Evolutionary conservation across 2,113 vertebrate species (phyloP), one percentile per base, ranked within the genome.

Genomic region (Speoplatyrhinus poulsoni): DNA sequence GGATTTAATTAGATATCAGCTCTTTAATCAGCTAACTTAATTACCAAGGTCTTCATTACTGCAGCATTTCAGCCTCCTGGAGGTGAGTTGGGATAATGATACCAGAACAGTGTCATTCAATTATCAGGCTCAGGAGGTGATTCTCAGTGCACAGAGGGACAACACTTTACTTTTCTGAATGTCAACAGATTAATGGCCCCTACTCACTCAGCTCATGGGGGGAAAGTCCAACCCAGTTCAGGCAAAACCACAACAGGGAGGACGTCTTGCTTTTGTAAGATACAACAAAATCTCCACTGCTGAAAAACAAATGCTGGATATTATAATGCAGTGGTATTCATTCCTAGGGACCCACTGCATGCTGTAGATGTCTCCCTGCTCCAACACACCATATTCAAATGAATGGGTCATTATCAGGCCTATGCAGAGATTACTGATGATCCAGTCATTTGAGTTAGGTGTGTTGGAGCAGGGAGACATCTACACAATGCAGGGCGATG

Each of bases 1-100:
- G 62, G 81, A 82, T 83, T 81, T 76, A 89, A 89, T 86, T 85
- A 88, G 81, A 77, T 26, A 76, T 81, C 70, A 85, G 57, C n/a
- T 80, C 64, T 62, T 65, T 80, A 81, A 80, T 91, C 70, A 81
- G 70, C 75, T 69, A 76, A 85, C 70, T 75, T 86, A 81, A 87
- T 89, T 86, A 87, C 69, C 75, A 62, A 76, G 76, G 81, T 69
- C 79, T 81, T 84, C 70, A 76, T 85, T 83, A 90, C 36, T 75
- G 62, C 71, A 83, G 67, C 63, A 66, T 66, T 80, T 82, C 80
- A 70, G 73, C 60, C 32, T 81, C 64, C 81, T 15, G 0, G 66
- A 85, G 69, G 77, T 83, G 72, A 87, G 70, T 47, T 2, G 16
- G 65, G 82, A 82, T 86, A 87, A 82, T 82, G 74, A 82, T 78